Evolutionary conservation across 2,113 vertebrate species (phyloP).

Genomic region (Esox niger): DNA sequence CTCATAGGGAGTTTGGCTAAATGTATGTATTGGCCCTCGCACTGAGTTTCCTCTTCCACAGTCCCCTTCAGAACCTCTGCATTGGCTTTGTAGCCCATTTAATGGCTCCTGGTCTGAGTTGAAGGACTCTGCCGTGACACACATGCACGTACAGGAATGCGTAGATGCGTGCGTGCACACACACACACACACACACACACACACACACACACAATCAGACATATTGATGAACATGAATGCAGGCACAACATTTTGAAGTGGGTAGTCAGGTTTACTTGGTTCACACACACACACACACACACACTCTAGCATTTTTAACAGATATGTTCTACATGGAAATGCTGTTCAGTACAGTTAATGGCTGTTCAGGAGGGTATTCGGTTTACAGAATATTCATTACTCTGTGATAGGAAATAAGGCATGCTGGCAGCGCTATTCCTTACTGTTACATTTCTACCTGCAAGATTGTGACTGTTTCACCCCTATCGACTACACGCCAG

Average conservation of each 20-base stretch:
- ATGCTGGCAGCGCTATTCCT: too few relatives aligned
- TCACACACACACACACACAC: constrained; percentile 8
- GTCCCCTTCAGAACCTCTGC: not conserved
- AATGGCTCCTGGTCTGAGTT: not conserved
- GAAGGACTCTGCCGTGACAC: not conserved
- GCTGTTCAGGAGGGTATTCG: not conserved
- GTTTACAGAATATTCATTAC: too few relatives aligned
- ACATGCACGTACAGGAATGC: not conserved
- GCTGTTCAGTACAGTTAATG: not conserved
- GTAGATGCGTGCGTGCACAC: too few relatives aligned
- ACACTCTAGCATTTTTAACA: not conserved
- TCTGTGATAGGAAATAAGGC: too few relatives aligned
- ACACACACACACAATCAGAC: constrained; percentile 18
- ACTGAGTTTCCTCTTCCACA: constrained; percentile 42
- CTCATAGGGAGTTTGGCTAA: constrained; percentile 46
- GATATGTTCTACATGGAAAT: not conserved
- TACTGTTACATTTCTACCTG: too few relatives aligned
- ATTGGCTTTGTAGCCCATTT: not conserved
- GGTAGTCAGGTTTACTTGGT: constrained; percentile 23
- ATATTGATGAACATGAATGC: constrained; percentile 26
- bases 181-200: constrained; percentile 24
- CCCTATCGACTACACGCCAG: too few relatives aligned
- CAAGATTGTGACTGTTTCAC: too few relatives aligned
- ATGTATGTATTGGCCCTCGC: constrained; percentile 68
- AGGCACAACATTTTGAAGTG: constrained; percentile 32